Evolutionary conservation across 2,113 vertebrate genomes (phyloP).

Genomic region (Aegithalos caudatus): DNA sequence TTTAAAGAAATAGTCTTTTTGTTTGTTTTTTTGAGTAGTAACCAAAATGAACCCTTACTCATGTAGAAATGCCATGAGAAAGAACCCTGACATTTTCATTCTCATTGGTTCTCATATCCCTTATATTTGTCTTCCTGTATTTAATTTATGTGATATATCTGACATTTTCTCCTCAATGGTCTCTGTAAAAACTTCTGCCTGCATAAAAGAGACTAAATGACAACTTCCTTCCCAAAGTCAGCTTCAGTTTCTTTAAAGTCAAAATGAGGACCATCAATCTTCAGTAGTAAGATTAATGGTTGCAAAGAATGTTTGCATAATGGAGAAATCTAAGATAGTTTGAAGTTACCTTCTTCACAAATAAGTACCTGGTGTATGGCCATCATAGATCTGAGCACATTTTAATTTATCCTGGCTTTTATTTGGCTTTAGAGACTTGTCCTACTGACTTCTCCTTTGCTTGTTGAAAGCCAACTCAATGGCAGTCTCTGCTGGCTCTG

Average conservation of each 20-base stretch:
- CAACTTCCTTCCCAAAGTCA: background rate
- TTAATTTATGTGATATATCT: background rate
- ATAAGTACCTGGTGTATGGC: background rate
- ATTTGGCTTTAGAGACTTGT: background rate
- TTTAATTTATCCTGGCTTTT: background rate
- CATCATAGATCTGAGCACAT: background rate
- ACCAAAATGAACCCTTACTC: background rate
- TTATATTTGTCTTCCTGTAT: background rate
- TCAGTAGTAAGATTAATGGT: background rate
- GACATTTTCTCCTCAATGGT: background rate
- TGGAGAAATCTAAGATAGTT: background rate
- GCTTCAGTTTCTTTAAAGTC: background rate
- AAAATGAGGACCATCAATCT: background rate
- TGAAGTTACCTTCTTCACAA: background rate
- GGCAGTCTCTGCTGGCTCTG: background rate
- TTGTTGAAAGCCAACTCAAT: background rate
- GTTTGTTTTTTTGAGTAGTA: background rate
- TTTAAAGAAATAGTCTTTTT: background rate
- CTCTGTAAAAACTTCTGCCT: background rate
- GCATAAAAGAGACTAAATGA: background rate
- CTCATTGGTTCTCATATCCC: constrained; percentile 14
- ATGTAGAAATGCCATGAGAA: background rate
- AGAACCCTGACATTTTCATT: constrained; percentile 18
- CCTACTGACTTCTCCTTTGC: too few species aligned
- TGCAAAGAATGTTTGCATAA: background rate